Conservation (phyloP, 2,797 vertebrate species). For the Parotocinclus haroldoi region DNA sequence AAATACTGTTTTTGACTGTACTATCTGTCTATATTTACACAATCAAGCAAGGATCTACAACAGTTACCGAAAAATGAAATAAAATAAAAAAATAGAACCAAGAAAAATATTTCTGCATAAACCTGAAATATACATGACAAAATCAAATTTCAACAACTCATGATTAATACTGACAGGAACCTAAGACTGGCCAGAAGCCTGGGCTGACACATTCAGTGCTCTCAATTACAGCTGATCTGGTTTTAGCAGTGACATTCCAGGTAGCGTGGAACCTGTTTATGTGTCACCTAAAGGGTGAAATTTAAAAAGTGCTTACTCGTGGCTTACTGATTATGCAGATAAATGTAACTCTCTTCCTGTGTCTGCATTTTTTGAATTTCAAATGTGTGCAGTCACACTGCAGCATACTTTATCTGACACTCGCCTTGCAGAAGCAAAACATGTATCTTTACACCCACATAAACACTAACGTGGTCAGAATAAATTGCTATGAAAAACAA, state of each 20-base stretch:
- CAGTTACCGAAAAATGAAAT: too few relatives aligned
- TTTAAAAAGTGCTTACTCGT: conserved; percentile 47
- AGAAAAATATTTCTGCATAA: too few relatives aligned
- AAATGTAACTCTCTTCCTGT: conserved; percentile 48
- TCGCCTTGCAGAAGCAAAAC: neutral
- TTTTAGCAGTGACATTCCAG: conserved; percentile 49
- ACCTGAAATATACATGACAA: too few relatives aligned
- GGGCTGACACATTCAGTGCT: too few relatives aligned
- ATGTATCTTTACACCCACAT: neutral
- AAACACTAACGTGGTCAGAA: neutral
- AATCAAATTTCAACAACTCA: too few relatives aligned
- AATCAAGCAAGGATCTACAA: too few relatives aligned
- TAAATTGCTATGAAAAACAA: neutral
- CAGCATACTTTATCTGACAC: conserved; percentile 3
- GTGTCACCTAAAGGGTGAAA: conserved; percentile 53
- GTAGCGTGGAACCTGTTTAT: conserved; percentile 54
- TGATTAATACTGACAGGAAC: too few relatives aligned
- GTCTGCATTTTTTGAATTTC: conserved; percentile 36
- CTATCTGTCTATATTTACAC: too few relatives aligned
- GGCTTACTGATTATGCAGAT: conserved; percentile 43
- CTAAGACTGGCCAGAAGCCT: too few relatives aligned
- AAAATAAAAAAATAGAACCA: too few relatives aligned
- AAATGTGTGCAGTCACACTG: conserved; percentile 2
- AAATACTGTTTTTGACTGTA: too few relatives aligned
- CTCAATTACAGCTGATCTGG: conserved; percentile 42